Base-by-base conservation (phyloP, 1,140 invertebrate genomes). In the Mesaphorura yosii region DNA sequence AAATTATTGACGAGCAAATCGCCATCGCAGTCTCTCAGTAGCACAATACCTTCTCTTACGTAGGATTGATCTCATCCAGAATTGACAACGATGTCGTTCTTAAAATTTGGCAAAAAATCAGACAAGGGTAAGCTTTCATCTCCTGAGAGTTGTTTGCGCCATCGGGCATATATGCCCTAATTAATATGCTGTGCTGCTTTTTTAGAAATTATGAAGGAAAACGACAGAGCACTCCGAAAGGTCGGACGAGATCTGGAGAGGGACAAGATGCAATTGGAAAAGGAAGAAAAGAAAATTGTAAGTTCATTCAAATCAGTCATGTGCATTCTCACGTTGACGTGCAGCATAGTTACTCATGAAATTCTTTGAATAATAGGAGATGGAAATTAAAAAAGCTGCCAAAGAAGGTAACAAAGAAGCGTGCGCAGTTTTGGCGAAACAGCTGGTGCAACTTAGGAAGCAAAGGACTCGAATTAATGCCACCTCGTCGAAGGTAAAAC, bases 261-360 rank as follows among this genome's bases (percentile, higher is more conserved):
- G 60, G 88, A 91, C 67, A 76, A 82, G 60, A 67, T 75, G 50
- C 76, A 84, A 61, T 67, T 93, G 50, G 88, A 92, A 69, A 75
- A 78, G 64, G 86, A 92, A 72, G 89, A 93, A 69, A 90, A 89
- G 62, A 86, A 91, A 76, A 67, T 94, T 64, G 84, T 86, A 71
- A 69, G 67, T 1, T 29, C 14, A 12, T 48, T 34, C n/a, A n/a
- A n/a, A n/a, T n/a, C n/a, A n/a, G n/a, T n/a, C n/a, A n/a, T n/a
- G n/a, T n/a, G n/a, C n/a, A n/a, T n/a, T n/a, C n/a, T n/a, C n/a
- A n/a, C n/a, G n/a, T n/a, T n/a, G n/a, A n/a, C n/a, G n/a, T n/a
- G n/a, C n/a, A n/a, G n/a, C n/a, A 55, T 53, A 37, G 22, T 38
- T 44, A 41, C 22, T 6, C 14, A 51, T 51, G 42, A 31, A 45